These are phyloP conservation scores for Neomorphus geoffroyi DNA, from an alignment of 2,797 vertebrate genomes.

Conservation along the genomic window DNA sequence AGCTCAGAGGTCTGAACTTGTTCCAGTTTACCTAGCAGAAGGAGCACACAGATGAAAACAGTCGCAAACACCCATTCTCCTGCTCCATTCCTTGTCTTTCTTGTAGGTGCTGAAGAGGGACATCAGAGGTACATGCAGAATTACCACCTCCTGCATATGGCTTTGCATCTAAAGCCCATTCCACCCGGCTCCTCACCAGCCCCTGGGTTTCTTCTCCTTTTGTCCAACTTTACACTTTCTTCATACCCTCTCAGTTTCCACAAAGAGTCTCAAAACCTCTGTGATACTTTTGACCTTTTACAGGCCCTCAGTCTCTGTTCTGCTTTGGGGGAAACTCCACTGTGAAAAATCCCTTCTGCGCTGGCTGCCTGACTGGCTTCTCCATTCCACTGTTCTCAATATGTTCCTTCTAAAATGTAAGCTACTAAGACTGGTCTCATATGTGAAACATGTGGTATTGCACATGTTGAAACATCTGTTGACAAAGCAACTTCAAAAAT, in stretches of 20 bases:
- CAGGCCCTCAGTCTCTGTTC: not conserved
- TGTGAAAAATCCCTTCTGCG: not conserved
- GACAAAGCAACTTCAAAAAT: conserved; percentile 3
- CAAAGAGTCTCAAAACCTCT: not conserved
- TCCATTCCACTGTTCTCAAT: not conserved
- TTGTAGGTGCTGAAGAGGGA: not conserved
- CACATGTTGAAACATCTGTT: not conserved
- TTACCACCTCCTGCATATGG: not conserved
- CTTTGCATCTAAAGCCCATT: not conserved
- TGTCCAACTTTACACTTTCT: not conserved
- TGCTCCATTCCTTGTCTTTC: not conserved
- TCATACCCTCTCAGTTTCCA: not conserved
- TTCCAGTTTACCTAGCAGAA: not conserved
- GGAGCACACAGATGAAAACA: not conserved
- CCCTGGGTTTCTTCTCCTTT: not conserved
- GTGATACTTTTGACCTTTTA: not conserved
- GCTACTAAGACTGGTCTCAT: not conserved
- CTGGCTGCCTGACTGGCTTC: not conserved
- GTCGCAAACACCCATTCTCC: not conserved
- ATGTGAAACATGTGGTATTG: not conserved
- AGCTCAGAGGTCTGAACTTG: not conserved
- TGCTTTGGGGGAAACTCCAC: not conserved
- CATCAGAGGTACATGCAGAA: not conserved
- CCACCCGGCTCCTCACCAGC: not conserved
- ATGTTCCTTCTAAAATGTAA: not conserved